phyloP scores from a whole-genome alignment of 2,797 vertebrate species.

The Pelochelys cantorii region DNA sequence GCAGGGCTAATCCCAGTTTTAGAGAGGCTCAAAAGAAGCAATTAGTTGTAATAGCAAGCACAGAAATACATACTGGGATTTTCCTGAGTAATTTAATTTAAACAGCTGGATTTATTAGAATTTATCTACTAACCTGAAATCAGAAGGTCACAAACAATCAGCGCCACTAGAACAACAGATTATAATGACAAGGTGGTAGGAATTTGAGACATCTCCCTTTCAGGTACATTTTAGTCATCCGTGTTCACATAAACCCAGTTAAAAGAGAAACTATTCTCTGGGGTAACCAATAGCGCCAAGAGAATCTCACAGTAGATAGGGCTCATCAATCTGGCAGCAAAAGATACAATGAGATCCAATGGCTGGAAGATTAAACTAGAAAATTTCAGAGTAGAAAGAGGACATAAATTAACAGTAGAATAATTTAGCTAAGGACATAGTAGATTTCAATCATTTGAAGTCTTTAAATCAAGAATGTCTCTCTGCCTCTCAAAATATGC shows the following conservation, averaged over 20 bases:
- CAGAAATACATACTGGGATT: constrained; percentile 8
- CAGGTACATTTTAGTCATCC: neutral
- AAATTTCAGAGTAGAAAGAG: constrained; percentile 50
- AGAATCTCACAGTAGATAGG: neutral
- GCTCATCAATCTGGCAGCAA: neutral
- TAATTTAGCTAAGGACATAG: neutral
- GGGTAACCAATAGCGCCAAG: neutral
- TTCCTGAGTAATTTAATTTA: neutral
- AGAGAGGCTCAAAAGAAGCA: constrained; percentile 9
- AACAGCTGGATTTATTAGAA: neutral
- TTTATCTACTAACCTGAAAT: neutral
- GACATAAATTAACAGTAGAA: constrained; percentile 15
- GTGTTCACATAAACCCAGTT: neutral
- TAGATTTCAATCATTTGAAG: constrained; percentile 19
- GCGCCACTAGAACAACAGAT: neutral
- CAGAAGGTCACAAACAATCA: neutral
- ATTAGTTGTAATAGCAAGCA: constrained; percentile 28
- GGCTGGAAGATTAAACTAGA: constrained; percentile 26
- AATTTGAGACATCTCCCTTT: neutral
- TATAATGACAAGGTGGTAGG: neutral
- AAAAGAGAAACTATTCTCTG: neutral
- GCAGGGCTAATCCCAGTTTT: constrained; percentile 15
- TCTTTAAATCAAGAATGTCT: constrained; percentile 8
- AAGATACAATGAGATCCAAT: neutral
- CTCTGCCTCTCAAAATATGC: constrained; percentile 28